phyloP scores from a whole-genome alignment of 2,888 invertebrate species.

The Mycogona germanica region DNA sequence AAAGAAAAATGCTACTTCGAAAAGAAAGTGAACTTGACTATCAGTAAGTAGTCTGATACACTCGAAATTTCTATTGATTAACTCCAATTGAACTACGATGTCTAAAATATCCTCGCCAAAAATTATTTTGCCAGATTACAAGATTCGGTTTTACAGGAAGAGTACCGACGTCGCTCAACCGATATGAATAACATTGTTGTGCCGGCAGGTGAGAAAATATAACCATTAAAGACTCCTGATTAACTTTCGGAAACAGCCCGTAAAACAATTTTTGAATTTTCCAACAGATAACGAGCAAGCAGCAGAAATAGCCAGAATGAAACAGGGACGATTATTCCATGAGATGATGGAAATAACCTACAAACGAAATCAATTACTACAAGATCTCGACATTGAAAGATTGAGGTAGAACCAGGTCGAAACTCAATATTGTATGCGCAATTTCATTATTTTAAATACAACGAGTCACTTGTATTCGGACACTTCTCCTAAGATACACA shows the following conservation, averaged over 20 bases:
- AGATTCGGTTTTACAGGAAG: neutral
- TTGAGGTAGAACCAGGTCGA: too few relatives aligned
- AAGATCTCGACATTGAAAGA: conserved; percentile 10
- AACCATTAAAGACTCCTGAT: neutral
- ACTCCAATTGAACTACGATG: too few relatives aligned
- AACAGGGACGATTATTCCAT: conserved; percentile 1
- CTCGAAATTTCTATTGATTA: too few relatives aligned
- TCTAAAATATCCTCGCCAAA: too few relatives aligned
- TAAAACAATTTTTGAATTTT: too few relatives aligned
- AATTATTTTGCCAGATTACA: neutral
- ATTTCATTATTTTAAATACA: too few relatives aligned
- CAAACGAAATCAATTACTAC: conserved; percentile 6
- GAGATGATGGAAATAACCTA: conserved; percentile 3
- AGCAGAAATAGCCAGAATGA: neutral
- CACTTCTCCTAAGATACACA: too few relatives aligned
- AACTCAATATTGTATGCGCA: too few relatives aligned
- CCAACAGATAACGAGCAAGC: neutral
- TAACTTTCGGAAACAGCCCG: too few relatives aligned
- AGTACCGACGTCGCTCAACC: neutral
- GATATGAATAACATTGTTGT: neutral
- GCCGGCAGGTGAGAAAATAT: neutral
- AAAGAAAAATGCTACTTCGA: conserved; percentile 12
- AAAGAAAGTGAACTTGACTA: conserved; percentile 15
- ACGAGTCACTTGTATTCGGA: too few relatives aligned
- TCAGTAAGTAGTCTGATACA: too few relatives aligned